Conservation (phyloP, 2,113 vertebrate genomes). For the Xiphophorus couchianus region DNA sequence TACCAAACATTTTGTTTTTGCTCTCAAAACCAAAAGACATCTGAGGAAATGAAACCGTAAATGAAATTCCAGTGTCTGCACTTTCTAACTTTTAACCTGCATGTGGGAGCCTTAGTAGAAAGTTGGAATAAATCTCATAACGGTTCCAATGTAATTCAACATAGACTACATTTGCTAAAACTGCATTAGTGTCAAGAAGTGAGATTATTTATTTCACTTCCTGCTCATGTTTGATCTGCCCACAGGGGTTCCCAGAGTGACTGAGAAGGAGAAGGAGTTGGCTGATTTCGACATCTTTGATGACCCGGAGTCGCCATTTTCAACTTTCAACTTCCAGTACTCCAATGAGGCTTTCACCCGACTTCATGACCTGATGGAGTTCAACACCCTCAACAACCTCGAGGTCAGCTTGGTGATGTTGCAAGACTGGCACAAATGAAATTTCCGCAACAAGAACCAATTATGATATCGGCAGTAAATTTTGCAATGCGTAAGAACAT, state of each 20-base stretch:
- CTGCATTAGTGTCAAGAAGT: not conserved
- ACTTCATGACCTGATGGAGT: slow-evolving; percentile 96
- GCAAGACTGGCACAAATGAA: not conserved
- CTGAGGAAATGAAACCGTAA: slow-evolving; percentile 8
- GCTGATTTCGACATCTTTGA: slow-evolving; percentile 99
- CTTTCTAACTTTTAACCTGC: not conserved
- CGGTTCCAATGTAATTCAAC: not conserved
- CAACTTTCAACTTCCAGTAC: slow-evolving; percentile 98
- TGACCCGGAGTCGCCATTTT: slow-evolving; percentile 90
- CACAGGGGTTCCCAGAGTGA: slow-evolving; percentile 89
- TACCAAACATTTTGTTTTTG: slow-evolving; percentile 18
- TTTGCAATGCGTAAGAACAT: not conserved
- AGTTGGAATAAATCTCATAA: not conserved
- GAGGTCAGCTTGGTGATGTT: slow-evolving; percentile 79
- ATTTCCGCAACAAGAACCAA: not conserved
- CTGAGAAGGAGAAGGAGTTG: slow-evolving; percentile 88
- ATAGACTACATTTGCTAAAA: not conserved
- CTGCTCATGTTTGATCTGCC: not conserved
- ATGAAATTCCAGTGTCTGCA: slow-evolving; percentile 34
- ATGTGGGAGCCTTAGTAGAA: no score
- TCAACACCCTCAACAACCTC: slow-evolving; percentile 97
- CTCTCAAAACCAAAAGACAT: slow-evolving; percentile 6
- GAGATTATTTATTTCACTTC: not conserved
- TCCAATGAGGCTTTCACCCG: slow-evolving; percentile 90
- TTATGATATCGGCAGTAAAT: not conserved